phyloP scores from a whole-genome alignment of 1,140 invertebrate genomes.

The Bradysia coprophila region DNA sequence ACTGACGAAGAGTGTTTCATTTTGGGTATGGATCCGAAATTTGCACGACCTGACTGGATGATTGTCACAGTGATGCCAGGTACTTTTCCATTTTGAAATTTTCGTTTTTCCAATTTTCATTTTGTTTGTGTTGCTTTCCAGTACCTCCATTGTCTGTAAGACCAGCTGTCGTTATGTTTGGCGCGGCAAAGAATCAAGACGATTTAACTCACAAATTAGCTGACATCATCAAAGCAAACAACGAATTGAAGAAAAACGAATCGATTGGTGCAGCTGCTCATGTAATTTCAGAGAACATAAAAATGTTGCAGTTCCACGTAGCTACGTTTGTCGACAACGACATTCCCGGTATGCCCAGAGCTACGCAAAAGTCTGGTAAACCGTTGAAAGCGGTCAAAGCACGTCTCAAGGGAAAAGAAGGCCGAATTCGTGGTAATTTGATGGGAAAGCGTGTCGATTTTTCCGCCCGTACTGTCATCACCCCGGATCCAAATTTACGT shows the following conservation, averaged over 20 bases:
- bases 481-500: slow-evolving; percentile 94
- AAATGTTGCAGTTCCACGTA: slow-evolving; percentile 97
- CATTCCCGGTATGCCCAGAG: slow-evolving; percentile 91
- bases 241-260: slow-evolving; percentile 90
- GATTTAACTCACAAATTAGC: slow-evolving; percentile 98
- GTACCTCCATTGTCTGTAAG: slow-evolving; percentile 87
- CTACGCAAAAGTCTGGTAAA: slow-evolving; percentile 97
- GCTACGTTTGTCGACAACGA: slow-evolving; percentile 97
- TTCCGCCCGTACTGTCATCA: slow-evolving; percentile 97
- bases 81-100: too few relatives aligned
- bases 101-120: too few relatives aligned
- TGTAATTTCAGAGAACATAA: slow-evolving; percentile 91
- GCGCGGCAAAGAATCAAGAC: slow-evolving; percentile 95
- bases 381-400: slow-evolving; percentile 96
- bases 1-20: slow-evolving; percentile 94
- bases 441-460: slow-evolving; percentile 99
- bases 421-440: slow-evolving; percentile 92
- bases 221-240: slow-evolving; percentile 98
- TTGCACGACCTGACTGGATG: slow-evolving; percentile 98
- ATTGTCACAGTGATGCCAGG: slow-evolving; percentile 92
- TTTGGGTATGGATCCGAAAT: slow-evolving; percentile 90
- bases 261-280: slow-evolving; percentile 90
- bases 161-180: slow-evolving; percentile 98
- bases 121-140: too few relatives aligned
- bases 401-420: slow-evolving; percentile 86